phyloP scores from a whole-genome alignment of 1,140 invertebrate genomes.

The Drosophila novamexicana region DNA sequence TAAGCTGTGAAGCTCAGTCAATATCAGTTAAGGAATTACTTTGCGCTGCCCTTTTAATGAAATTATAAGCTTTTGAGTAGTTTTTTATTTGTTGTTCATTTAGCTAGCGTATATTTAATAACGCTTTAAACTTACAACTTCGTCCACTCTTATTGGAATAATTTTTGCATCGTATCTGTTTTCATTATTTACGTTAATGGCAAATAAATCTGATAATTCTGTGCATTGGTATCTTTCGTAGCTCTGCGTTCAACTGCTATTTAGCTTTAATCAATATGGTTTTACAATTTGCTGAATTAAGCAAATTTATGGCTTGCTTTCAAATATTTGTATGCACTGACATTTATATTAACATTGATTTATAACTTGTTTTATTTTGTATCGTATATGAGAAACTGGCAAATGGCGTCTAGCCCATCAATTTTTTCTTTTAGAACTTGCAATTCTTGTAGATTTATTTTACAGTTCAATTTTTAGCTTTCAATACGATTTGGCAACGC shows the following conservation, averaged over 20 bases:
- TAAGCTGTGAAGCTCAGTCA: constrained; percentile 10
- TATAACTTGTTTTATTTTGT: constrained; percentile 5
- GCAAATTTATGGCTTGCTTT: constrained; percentile 10
- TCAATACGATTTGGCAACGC: constrained; percentile 76
- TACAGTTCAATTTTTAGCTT: constrained; percentile 20
- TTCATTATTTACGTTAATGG: neutral
- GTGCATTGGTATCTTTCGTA: constrained; percentile 10
- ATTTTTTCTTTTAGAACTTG: constrained; percentile 27
- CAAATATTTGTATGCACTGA: constrained; percentile 19
- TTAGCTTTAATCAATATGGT: constrained; percentile 12
- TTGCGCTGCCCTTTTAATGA: neutral
- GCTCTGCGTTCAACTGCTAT: neutral
- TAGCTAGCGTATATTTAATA: neutral
- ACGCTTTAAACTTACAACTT: no score
- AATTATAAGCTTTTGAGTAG: constrained; percentile 1
- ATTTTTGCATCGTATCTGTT: neutral
- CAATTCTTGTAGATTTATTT: constrained; percentile 14
- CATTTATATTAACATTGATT: constrained; percentile 33
- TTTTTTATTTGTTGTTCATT: neutral
- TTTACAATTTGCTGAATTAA: constrained; percentile 22
- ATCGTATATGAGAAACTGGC: constrained; percentile 21
- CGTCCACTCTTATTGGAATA: no score
- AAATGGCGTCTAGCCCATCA: constrained; percentile 15
- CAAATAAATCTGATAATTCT: constrained; percentile 4
- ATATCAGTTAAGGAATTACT: constrained; percentile 1